Conservation (phyloP, 2,888 invertebrate genomes). For the Aspidiotus destructor region DNA sequence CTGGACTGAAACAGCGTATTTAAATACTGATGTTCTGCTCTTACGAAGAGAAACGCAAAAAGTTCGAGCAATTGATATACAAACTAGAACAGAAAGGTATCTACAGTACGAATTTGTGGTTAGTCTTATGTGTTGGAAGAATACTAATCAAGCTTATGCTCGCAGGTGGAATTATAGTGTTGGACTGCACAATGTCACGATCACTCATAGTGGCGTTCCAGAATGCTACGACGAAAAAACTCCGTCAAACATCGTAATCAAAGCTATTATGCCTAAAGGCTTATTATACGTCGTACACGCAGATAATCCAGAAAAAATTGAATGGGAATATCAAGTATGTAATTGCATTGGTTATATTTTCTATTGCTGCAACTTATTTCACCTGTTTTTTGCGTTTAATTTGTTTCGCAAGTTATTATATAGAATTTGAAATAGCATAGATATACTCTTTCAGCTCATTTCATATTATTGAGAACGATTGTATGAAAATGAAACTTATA, state of each 20-base stretch:
- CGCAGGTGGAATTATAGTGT: conserved; percentile 91
- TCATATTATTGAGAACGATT: too few relatives aligned
- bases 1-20: conserved; percentile 48
- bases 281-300: conserved; percentile 57
- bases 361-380: too few relatives aligned
- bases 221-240: conserved; percentile 24
- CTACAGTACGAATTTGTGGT: too few relatives aligned
- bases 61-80: conserved; percentile 79
- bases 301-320: conserved; percentile 48
- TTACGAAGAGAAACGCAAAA: conserved; percentile 75
- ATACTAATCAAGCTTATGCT: neutral
- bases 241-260: conserved; percentile 48
- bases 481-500: too few relatives aligned
- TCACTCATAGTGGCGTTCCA: conserved; percentile 41
- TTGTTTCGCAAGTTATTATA: too few relatives aligned
- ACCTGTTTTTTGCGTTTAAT: too few relatives aligned
- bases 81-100: conserved; percentile 72
- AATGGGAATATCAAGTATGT: conserved; percentile 68
- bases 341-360: too few relatives aligned
- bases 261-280: conserved; percentile 63
- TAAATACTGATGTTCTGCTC: conserved; percentile 52
- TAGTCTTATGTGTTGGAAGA: conserved; percentile 5
- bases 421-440: too few relatives aligned
- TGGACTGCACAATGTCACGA: conserved; percentile 70
- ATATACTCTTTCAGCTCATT: too few relatives aligned